Evolutionary conservation across 2,113 vertebrate species (phyloP).

Genomic region (Arenaria interpres): DNA sequence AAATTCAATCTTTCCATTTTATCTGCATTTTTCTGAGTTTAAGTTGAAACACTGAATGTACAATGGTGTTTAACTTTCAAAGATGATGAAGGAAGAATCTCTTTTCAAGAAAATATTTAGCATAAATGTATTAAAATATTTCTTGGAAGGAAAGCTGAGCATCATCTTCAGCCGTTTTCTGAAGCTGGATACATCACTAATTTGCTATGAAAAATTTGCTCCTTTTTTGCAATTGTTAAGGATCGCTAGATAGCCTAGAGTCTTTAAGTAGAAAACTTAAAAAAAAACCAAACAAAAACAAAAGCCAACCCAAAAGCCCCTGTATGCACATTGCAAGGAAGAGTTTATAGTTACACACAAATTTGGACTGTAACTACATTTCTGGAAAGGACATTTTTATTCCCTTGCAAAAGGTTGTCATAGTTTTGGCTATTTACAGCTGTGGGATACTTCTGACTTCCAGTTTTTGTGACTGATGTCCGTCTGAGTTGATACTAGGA

Average conservation of each 20-base stretch:
- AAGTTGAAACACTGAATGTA: background rate
- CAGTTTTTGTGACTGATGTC: background rate
- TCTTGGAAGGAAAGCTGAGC: background rate
- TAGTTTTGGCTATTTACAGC: background rate
- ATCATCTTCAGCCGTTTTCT: background rate
- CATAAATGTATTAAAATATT: background rate
- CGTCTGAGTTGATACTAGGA: background rate
- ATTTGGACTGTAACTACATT: background rate
- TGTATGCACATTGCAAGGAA: background rate
- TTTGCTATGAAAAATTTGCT: background rate
- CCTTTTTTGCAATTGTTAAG: background rate
- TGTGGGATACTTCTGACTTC: background rate
- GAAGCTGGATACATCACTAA: background rate
- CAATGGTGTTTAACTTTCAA: background rate
- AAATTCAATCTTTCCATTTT: background rate
- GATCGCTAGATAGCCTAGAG: background rate
- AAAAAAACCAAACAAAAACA: background rate
- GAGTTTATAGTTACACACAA: background rate
- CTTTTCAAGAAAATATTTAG: background rate
- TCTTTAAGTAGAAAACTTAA: background rate
- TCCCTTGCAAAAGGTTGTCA: background rate
- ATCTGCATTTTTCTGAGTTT: background rate
- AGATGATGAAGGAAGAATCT: background rate
- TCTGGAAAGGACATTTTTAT: background rate
- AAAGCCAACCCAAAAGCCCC: fast-evolving